These are phyloP conservation scores for Virgularia gustaviana DNA, from an alignment of 92 coral and sea anemone species.

Conservation along the genomic window DNA sequence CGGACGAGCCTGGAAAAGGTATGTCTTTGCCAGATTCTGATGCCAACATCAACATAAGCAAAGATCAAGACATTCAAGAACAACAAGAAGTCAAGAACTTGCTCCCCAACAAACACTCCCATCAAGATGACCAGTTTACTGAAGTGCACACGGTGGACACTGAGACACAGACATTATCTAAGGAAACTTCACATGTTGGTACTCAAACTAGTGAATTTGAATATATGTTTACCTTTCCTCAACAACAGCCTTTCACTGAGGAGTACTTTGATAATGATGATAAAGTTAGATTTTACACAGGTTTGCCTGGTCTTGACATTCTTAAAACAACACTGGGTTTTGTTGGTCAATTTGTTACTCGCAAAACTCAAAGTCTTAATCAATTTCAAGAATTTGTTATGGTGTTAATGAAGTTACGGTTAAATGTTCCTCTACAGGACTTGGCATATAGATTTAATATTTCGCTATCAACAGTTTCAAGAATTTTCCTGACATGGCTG, in stretches of 20 bases:
- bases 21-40: neutral
- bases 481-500: constrained; percentile 33
- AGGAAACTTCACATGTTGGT: constrained; percentile 6
- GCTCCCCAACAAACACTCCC: neutral
- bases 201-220: constrained; percentile 53
- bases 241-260: constrained; percentile 1
- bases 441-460: constrained; percentile 35
- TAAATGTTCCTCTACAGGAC: constrained; percentile 42
- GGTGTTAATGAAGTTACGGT: constrained; percentile 28
- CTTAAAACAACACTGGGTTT: neutral
- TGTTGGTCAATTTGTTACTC: constrained; percentile 42
- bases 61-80: neutral
- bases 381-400: constrained; percentile 48
- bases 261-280: constrained; percentile 27
- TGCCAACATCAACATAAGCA: neutral
- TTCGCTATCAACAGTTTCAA: constrained; percentile 36
- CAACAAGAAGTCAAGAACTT: neutral
- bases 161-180: too few species aligned
- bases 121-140: too few species aligned
- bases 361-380: constrained; percentile 15
- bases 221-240: constrained; percentile 24
- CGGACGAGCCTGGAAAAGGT: constrained; percentile 8
- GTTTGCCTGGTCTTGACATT: constrained; percentile 35
- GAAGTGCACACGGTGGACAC: too few species aligned
- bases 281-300: constrained; percentile 19